Base-by-base conservation (phyloP, 2,797 vertebrate genomes). In the Sternarchorhynchus goeldii region DNA sequence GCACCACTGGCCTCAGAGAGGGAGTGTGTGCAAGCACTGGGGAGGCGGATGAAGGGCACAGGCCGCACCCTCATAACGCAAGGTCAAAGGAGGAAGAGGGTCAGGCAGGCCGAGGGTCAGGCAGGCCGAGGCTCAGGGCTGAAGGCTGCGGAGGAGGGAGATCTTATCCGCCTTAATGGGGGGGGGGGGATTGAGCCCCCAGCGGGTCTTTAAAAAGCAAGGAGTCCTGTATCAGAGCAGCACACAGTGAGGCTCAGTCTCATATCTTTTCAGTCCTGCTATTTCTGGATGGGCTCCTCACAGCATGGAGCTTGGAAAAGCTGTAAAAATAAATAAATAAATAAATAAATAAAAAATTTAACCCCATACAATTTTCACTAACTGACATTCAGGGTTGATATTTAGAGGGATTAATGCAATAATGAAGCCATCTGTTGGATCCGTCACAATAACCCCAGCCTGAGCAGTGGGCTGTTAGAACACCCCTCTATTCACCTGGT, bases 21-120 rank as follows among this genome's bases (percentile, higher is more conserved):
- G 70, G 66, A 70, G 70, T 58, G 69, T 36, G 34, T 67, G 77
- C 79, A 56, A 59, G 36, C 59, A 39, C 58, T 73, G 64, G 74
- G 78, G 74, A 73, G 68, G 72, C 16, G 14, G 39, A 69, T 50
- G 45, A 50, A 50, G 45, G 57, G 75, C 56, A n/a, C 75, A 77
- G 69, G 72, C 72, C 53, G 14, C 78, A 67, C 81, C 82, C 84
- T 85, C 78, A 57, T 77, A 73, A 79, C 64, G 50, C 20, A 77
- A 78, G 87, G 86, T 87, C 86, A 87, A 84, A 85, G 72, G 85
- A 75, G 41, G 50, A 68, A 83, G 75, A 83, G 77, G 69, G 86
- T 87, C 86, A 87, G 83, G 86, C 67, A 86, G 77, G 41, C 50
- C 62, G 82, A 70, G 82, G 75, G 65, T 60, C 79, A 82, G 72